Percentiles rank a stretch among this genome's conserved stretches.
phyloP scores from a whole-genome alignment of 2,113 vertebrate species.

The Hucho hucho region DNA sequence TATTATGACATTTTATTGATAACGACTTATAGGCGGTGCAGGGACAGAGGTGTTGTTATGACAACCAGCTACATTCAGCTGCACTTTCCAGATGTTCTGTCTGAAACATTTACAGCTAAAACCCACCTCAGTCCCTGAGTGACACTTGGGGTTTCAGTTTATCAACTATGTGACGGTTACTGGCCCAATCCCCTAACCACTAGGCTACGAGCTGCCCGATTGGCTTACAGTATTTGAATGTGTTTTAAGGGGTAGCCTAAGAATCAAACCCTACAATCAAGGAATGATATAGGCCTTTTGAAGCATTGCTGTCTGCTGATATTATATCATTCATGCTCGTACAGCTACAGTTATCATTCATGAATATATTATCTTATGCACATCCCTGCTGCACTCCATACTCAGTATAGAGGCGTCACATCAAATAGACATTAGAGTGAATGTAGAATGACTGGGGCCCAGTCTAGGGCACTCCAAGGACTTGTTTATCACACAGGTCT shows the following conservation, averaged over 20 bases:
- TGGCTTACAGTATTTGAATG: too few relatives aligned
- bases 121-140: not conserved
- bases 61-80: too few relatives aligned
- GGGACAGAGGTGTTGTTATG: too few relatives aligned
- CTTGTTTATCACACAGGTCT: not conserved
- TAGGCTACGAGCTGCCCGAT: too few relatives aligned
- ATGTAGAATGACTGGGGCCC: not conserved
- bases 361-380: not conserved
- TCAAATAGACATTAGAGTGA: not conserved
- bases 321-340: not conserved
- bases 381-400: not conserved
- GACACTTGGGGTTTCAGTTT: not conserved
- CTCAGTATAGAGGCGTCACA: not conserved
- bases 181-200: too few relatives aligned
- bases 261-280: too few relatives aligned
- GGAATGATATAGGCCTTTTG: too few relatives aligned
- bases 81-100: not conserved
- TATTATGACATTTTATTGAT: too few relatives aligned
- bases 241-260: too few relatives aligned
- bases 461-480: not conserved
- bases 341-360: not conserved
- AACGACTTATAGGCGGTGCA: too few relatives aligned
- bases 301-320: not conserved
- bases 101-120: not conserved
- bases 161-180: not conserved